Evolutionary conservation across 1,140 invertebrate species (phyloP), one percentile per base, ranked within the genome.

Genomic region (Myzus persicae): DNA sequence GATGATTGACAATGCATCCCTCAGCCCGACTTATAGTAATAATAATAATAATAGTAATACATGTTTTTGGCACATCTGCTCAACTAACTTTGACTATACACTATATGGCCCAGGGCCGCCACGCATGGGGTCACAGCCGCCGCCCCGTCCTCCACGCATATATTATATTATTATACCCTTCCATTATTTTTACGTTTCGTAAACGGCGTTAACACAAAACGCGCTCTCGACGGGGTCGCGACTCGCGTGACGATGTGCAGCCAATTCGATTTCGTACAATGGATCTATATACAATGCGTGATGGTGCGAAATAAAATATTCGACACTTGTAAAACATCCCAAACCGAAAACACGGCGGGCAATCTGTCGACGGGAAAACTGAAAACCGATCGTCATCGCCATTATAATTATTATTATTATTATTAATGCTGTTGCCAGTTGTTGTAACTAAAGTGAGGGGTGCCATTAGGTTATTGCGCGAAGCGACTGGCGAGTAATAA

Each of bases 11-110:
- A 89, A 89, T 89, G 87, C 87, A 85, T 89, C 44, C 87, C 44
- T 51, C 48, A 18, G 48, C 7, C 36, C 38, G 42, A n/a, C 18
- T 36, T 38, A 38, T 40, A 51, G 18, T n/a, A 76, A 67, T 67
- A 54, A 54, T 54, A 54, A 54, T 26, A 59, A 59, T 59, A 59
- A 67, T 67, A 67, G n/a, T 76, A 67, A n/a, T 51, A 51, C 38
- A 22, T 38, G 46, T 89, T 89, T 89, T 89, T 89, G 20, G 87
- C 87, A 89, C 87, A 89, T 89, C 87, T 89, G 87, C 87, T 89
- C 87, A 51, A 89, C 46, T 89, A 51, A 89, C 46, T 89, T 89
- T 89, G 44, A 54, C 87, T 48, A 26, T 36, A 36, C n/a, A 38
- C 85, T 24, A 4, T 82, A 87, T 44, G 36, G 11, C 24, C 24